Conservation (phyloP, 2,888 invertebrate species). For the Cerceris ruficornis region DNA sequence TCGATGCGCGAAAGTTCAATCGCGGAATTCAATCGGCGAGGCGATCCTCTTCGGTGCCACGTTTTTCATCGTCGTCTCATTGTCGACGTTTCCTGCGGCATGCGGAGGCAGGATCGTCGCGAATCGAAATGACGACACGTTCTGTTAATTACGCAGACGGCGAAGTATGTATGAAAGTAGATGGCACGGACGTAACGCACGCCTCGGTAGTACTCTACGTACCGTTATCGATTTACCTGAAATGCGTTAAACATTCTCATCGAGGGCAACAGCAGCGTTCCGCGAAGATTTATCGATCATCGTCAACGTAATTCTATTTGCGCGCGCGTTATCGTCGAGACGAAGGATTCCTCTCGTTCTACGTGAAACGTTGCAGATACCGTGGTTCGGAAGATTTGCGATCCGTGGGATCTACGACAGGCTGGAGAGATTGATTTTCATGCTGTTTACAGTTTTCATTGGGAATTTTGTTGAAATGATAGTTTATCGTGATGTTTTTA, state of each 20-base stretch:
- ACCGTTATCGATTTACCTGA: constrained; percentile 26
- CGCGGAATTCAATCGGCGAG: constrained; percentile 5
- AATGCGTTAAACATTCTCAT: constrained; percentile 36
- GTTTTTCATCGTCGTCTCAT: constrained; percentile 15
- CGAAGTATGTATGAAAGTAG: not conserved
- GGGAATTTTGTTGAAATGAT: too few species aligned
- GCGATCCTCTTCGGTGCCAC: constrained; percentile 1
- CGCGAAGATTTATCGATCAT: constrained; percentile 36
- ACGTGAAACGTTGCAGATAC: not conserved
- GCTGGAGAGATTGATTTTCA: not conserved
- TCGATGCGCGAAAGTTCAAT: constrained; percentile 18
- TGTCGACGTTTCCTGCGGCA: constrained; percentile 20
- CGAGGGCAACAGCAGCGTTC: constrained; percentile 15
- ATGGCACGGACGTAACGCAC: constrained; percentile 13
- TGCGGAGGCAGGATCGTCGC: constrained; percentile 20
- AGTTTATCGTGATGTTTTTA: too few species aligned
- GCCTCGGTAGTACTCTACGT: constrained; percentile 33
- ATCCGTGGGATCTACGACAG: not conserved
- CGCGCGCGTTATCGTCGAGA: constrained; percentile 4
- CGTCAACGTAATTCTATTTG: constrained; percentile 33
- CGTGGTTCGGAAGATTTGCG: not conserved
- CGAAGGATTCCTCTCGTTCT: constrained; percentile 9
- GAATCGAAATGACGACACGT: constrained; percentile 12
- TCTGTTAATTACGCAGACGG: constrained; percentile 24
- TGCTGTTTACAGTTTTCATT: not conserved